Conservation (phyloP, 2,797 vertebrate species). For the Podargus strigoides region DNA sequence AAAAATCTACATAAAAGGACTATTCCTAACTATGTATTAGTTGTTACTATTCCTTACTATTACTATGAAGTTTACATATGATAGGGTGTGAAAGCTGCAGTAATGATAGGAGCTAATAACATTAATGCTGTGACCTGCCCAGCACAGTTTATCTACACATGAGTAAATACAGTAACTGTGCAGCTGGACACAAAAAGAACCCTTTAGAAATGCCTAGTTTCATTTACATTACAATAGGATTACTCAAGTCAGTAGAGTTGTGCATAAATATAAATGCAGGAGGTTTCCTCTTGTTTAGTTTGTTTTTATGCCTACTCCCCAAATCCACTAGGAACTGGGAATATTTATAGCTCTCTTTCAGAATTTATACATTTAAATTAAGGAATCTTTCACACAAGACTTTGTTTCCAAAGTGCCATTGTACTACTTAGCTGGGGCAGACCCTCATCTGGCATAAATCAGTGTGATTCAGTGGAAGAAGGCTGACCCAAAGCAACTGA, state of each 20-base stretch:
- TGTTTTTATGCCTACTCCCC: not conserved
- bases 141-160: not conserved
- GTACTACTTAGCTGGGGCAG: not conserved
- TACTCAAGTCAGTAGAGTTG: not conserved
- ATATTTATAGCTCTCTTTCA: not conserved
- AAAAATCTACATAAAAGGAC: not conserved
- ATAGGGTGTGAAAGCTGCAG: not conserved
- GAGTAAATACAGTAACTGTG: not conserved
- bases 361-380: not conserved
- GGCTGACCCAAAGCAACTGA: not conserved
- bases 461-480: not conserved
- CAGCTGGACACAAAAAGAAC: not conserved
- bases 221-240: not conserved
- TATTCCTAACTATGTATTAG: not conserved
- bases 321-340: not conserved
- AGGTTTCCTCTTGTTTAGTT: not conserved
- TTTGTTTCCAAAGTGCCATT: not conserved
- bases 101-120: not conserved
- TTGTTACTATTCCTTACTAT: not conserved
- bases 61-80: not conserved
- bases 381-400: not conserved
- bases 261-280: not conserved
- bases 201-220: not conserved
- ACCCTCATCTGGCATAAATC: not conserved
- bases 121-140: not conserved